Percentiles rank a stretch among this genome's conserved stretches.
phyloP scores from a whole-genome alignment of 2,113 vertebrate species.

The Lophius piscatorius region DNA sequence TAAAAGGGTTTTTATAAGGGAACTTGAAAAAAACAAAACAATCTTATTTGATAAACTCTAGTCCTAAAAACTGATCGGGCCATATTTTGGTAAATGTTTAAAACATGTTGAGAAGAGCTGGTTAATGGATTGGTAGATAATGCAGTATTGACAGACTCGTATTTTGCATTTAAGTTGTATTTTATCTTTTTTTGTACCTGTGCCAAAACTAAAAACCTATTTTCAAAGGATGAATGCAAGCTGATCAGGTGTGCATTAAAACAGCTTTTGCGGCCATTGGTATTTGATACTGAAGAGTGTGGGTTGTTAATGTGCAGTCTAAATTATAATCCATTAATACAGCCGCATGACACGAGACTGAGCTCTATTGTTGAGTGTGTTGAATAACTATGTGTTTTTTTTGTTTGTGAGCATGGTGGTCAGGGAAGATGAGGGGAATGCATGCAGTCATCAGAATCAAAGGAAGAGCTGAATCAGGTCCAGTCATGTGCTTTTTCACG shows the following conservation, averaged over 20 bases:
- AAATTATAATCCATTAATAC: background rate
- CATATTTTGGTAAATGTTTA: too few relatives aligned
- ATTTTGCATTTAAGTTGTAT: background rate
- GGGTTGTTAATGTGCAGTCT: background rate
- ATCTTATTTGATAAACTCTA: too few relatives aligned
- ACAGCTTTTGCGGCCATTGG: background rate
- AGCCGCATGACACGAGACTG: constrained; percentile 16
- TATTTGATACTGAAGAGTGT: background rate
- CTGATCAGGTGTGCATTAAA: background rate
- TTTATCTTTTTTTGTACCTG: background rate
- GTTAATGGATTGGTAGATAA: too few relatives aligned
- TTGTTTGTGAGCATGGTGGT: constrained; percentile 46
- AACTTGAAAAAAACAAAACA: too few relatives aligned
- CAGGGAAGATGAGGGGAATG: constrained; percentile 68
- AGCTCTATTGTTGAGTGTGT: constrained; percentile 14
- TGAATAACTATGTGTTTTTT: constrained; percentile 34
- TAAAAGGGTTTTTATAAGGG: too few relatives aligned
- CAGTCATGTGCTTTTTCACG: constrained; percentile 71
- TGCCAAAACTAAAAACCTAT: background rate
- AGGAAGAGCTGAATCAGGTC: constrained; percentile 78
- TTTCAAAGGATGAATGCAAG: background rate
- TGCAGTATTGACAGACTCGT: too few relatives aligned
- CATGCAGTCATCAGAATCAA: constrained; percentile 76
- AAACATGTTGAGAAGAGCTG: too few relatives aligned
- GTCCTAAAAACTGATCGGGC: too few relatives aligned